phyloP scores from a whole-genome alignment of 1,140 invertebrate species.

The Aphaenogaster floridana region DNA sequence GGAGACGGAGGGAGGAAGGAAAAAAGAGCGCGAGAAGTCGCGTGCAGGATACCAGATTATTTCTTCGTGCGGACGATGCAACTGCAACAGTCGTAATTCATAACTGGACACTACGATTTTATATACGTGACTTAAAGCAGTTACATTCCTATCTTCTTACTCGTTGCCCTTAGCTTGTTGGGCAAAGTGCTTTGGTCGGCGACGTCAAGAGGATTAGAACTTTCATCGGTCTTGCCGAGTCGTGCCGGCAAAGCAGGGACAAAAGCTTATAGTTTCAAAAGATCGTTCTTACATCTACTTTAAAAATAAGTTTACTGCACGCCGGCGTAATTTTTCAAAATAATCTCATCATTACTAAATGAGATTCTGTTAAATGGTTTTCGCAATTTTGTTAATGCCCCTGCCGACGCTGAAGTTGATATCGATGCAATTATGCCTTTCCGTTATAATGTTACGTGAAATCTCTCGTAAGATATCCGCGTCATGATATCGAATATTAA shows the following conservation, averaged over 20 bases:
- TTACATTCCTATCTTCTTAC: constrained; percentile 62
- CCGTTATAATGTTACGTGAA: background rate
- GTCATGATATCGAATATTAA: background rate
- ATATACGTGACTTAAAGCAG: constrained; percentile 65
- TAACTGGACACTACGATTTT: constrained; percentile 60
- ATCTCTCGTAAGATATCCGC: background rate
- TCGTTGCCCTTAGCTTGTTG: constrained; percentile 58
- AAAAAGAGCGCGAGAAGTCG: constrained; percentile 37
- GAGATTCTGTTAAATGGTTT: constrained; percentile 47
- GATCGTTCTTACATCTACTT: constrained; percentile 61
- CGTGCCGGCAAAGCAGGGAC: constrained; percentile 30
- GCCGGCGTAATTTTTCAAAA: constrained; percentile 57
- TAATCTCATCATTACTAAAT: constrained; percentile 53
- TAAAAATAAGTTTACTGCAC: constrained; percentile 54
- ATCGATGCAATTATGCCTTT: constrained; percentile 28
- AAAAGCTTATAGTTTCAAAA: constrained; percentile 51
- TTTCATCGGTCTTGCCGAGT: constrained; percentile 73
- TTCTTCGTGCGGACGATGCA: constrained; percentile 45
- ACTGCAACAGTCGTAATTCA: constrained; percentile 52
- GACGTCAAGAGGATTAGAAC: constrained; percentile 75
- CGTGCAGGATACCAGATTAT: constrained; percentile 50
- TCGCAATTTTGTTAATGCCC: constrained; percentile 50
- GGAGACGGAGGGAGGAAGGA: background rate
- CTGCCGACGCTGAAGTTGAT: background rate
- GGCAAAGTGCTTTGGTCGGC: constrained; percentile 66